These are phyloP conservation scores for Cercopithecus mona DNA, from an alignment of 2,113 vertebrate species.

Conservation along the genomic window DNA sequence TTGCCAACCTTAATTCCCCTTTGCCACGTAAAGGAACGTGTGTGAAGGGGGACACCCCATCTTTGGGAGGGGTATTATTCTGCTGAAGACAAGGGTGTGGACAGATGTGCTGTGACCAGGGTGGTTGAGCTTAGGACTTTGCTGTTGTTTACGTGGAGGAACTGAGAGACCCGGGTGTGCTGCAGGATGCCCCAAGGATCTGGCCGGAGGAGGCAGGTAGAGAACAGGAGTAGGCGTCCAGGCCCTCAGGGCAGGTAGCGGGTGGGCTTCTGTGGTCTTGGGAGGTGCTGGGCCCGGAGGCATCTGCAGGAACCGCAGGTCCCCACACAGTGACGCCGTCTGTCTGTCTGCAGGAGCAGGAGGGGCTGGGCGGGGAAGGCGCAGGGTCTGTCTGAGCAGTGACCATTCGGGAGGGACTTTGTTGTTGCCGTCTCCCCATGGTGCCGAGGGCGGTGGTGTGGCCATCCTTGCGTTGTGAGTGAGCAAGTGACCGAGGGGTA, in stretches of 20 bases:
- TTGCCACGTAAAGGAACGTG: fast-evolving
- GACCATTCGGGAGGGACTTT: background rate
- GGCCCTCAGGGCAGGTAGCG: background rate
- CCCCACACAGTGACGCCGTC: background rate
- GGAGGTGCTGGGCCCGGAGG: background rate
- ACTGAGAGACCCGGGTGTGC: background rate
- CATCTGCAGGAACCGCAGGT: too few species aligned
- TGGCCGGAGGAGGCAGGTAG: background rate
- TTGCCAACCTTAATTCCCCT: background rate
- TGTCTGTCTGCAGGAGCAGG: too few species aligned
- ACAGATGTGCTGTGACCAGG: background rate
- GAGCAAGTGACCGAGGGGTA: background rate
- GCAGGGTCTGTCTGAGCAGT: background rate
- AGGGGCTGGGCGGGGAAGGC: too few species aligned
- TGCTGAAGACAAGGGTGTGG: fast-evolving
- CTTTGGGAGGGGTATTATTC: fast-evolving
- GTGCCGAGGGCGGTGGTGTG: background rate
- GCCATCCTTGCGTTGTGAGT: background rate
- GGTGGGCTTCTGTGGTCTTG: background rate
- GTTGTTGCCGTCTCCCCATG: background rate
- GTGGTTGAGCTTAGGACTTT: fast-evolving
- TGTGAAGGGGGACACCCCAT: fast-evolving
- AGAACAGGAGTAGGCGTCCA: background rate
- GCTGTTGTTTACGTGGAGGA: too few species aligned
- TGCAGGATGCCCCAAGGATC: background rate